Base-by-base conservation (phyloP, 2,797 vertebrate species). In the Clarias platycephalus region DNA sequence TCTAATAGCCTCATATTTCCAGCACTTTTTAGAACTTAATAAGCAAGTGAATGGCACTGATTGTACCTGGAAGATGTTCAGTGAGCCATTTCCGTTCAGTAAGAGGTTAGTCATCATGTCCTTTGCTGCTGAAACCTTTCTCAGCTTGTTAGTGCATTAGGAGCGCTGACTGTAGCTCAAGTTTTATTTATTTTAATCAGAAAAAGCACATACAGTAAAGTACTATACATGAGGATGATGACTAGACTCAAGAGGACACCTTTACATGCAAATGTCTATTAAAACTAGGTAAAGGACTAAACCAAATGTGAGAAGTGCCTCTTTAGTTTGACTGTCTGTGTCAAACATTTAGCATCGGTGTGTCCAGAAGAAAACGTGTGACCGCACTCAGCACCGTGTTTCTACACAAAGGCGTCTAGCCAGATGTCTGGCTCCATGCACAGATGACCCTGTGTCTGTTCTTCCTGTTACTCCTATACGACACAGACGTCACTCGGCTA, bases 401-500 rank as follows among this genome's bases (percentile, higher is more conserved):
- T 87, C 75, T 67, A 68, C 82, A 86, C 81, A 85, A 83, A 85
- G 83, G 83, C 76, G 75, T 71, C 76, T 81, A 78, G 57, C 83
- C 28, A 82, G 84, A 83, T 83, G 26, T 57, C 70, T 81, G 70
- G 82, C 75, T 84, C 75, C 24, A 55, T 82, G 40, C 81, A 82
- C 72, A 81, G 86, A 62, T 68, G 53, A 77, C 53, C 84, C 83
- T 84, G 57, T 85, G 79, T 84, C 88, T 67, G 88, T 88, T 86
- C 84, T 90, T 84, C 84, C 83, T 72, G 85, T 83, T 90, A 84
- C 86, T 90, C 88, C 82, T 90, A 79, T 86, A 87, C 88, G 81
- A 87, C 83, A 67, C 53, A 68, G 87, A 93, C 91, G 90, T 94
- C 93, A 93, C 90, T 79, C 76, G n/a, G 5, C 0, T 80, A 85